Evolutionary conservation across 37 sponge, comb jelly and placozoan species (phyloP), one percentile per base, ranked within the genome.

Genomic region (Crambe crambe): DNA sequence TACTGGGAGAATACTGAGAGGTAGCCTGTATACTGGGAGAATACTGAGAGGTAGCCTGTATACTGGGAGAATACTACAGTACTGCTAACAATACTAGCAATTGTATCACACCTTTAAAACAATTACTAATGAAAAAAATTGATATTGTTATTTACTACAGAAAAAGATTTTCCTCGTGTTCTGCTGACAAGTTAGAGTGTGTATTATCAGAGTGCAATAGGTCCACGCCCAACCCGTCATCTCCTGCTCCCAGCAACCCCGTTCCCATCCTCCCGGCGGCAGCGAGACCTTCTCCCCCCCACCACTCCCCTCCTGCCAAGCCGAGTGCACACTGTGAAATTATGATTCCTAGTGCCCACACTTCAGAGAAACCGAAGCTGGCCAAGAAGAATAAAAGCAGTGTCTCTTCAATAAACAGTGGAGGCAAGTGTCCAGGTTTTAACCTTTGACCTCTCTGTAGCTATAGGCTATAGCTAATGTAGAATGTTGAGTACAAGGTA

Each of bases 241-340:
- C 54, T 18, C 54, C 54, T 51, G 54, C 54, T n/a, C n/a, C n/a
- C n/a, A n/a, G n/a, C n/a, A 9, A 51, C 54, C 15, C 54, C 54
- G 15, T 51, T 26, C 21, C 25, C 15, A 62, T 20, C 64, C n/a
- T 20, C 21, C n/a, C 64, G 25, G 64, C 64, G n/a, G n/a, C n/a
- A n/a, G n/a, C n/a, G n/a, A n/a, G n/a, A n/a, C n/a, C n/a, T n/a
- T n/a, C n/a, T 8, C 30, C 63, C 63, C 30, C 63, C 25, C n/a
- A 23, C 25, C 25, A 30, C 25, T 27, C 26, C 63, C 31, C 63
- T 18, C 63, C 63, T 20, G 6, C 31, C 12, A 47, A 60, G 17
- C 61, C 32, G 51, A 37, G 51, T 27, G 37, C 56, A 37, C 56
- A 74, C 59, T 74, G 75, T 32, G 75, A 74, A 58, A 74, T 74